phyloP scores from a whole-genome alignment of 2,888 invertebrate genomes.

The Zootermopsis nevadensis region DNA sequence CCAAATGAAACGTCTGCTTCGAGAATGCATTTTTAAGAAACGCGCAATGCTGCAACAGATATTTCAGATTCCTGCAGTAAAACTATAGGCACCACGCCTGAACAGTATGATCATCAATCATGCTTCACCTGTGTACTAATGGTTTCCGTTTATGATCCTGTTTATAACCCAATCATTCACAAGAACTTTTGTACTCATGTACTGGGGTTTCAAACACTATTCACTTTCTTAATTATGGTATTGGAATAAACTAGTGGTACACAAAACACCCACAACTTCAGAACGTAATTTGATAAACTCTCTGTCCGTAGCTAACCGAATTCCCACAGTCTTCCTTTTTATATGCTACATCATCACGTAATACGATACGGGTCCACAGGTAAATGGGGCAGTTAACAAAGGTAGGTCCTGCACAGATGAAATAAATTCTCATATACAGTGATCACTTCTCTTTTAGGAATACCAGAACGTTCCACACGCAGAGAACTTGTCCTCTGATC shows the following conservation, averaged over 20 bases:
- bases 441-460: not conserved
- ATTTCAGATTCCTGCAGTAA: not conserved
- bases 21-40: not conserved
- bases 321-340: conserved; percentile 30
- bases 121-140: conserved; percentile 22
- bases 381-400: conserved; percentile 12
- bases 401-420: not conserved
- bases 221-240: conserved; percentile 36
- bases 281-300: conserved; percentile 24
- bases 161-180: conserved; percentile 17
- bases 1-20: too few relatives aligned
- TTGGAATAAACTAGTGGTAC: conserved; percentile 24
- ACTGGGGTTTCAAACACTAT: conserved; percentile 18
- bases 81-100: not conserved
- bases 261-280: conserved; percentile 32
- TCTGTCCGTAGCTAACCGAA: not conserved
- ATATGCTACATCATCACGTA: conserved; percentile 24
- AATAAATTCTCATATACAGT: not conserved
- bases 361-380: conserved; percentile 1
- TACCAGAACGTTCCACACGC: too few relatives aligned
- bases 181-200: not conserved
- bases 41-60: not conserved
- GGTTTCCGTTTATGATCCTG: conserved; percentile 15
- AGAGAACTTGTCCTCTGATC: too few relatives aligned
- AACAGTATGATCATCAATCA: not conserved